These are phyloP conservation scores for Nomada goodeniana DNA, from an alignment of 2,888 invertebrate species.

Conservation along the genomic window DNA sequence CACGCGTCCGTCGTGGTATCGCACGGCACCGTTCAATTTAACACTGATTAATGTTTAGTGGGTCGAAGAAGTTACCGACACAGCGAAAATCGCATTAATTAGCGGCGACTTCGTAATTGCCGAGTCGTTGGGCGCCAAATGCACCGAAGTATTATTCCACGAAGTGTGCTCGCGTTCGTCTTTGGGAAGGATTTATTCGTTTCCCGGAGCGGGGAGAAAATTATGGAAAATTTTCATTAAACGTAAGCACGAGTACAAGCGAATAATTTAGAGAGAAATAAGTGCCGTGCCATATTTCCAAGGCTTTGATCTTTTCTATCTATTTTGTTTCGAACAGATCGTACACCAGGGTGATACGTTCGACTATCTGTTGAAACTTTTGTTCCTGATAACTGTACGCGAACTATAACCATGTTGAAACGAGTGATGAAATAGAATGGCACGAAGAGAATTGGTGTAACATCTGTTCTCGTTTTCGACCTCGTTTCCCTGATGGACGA, in stretches of 20 bases:
- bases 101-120: slow-evolving; percentile 9
- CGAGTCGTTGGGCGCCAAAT: slow-evolving; percentile 10
- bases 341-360: too few relatives aligned
- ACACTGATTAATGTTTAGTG: slow-evolving; percentile 47
- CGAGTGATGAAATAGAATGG: too few relatives aligned
- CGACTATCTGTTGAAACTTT: too few relatives aligned
- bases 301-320: too few relatives aligned
- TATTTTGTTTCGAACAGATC: too few relatives aligned
- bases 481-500: neutral
- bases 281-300: too few relatives aligned
- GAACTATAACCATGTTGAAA: too few relatives aligned
- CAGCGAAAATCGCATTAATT: slow-evolving; percentile 49
- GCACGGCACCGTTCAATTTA: slow-evolving; percentile 51
- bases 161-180: neutral
- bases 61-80: slow-evolving; percentile 35
- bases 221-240: too few relatives aligned
- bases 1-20: slow-evolving; percentile 28
- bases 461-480: too few relatives aligned
- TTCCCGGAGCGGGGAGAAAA: neutral
- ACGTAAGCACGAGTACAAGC: too few relatives aligned
- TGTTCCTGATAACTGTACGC: too few relatives aligned
- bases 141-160: slow-evolving; percentile 1
- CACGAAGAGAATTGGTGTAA: neutral
- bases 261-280: too few relatives aligned
- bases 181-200: neutral